A percentile compares a stretch with the other conserved stretches of the same genome.
Evolutionary conservation across 2,888 invertebrate genomes (phyloP).

Genomic region (Leptopilina syphax): DNA sequence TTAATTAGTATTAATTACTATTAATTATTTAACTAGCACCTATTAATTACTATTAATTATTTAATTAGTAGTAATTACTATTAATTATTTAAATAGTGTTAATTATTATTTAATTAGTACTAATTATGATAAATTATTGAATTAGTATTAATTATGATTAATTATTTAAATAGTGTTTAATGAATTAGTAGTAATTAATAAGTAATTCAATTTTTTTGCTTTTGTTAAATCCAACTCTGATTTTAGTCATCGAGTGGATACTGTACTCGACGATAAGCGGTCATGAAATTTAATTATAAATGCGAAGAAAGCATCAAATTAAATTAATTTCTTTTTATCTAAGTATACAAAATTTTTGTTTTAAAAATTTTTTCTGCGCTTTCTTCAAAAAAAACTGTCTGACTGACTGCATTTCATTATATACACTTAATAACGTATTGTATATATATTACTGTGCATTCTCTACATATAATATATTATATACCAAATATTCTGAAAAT

Average conservation of each 20-base stretch:
- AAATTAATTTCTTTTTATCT: constrained; percentile 17
- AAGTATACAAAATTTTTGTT: constrained; percentile 25
- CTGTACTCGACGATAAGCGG: constrained; percentile 9
- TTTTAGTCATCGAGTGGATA: constrained; percentile 14
- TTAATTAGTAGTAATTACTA: background rate
- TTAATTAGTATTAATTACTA: background rate
- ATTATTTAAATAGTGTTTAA: no score
- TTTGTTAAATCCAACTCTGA: background rate
- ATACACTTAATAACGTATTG: constrained; percentile 15
- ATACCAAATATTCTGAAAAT: constrained; percentile 38
- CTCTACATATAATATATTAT: constrained; percentile 37
- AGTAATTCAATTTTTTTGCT: background rate
- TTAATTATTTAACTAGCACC: background rate
- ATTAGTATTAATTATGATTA: no score
- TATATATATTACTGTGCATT: constrained; percentile 38
- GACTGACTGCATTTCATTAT: constrained; percentile 34
- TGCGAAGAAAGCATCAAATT: constrained; percentile 25
- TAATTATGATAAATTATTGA: no score
- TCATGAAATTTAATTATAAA: constrained; percentile 32
- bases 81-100: no score
- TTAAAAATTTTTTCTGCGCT: constrained; percentile 17
- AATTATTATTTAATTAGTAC: no score
- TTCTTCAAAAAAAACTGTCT: constrained; percentile 27
- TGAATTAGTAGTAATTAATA: background rate
- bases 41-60: no score